Evolutionary conservation across 2,888 invertebrate genomes (phyloP).

Genomic region (Aquatica leii): DNA sequence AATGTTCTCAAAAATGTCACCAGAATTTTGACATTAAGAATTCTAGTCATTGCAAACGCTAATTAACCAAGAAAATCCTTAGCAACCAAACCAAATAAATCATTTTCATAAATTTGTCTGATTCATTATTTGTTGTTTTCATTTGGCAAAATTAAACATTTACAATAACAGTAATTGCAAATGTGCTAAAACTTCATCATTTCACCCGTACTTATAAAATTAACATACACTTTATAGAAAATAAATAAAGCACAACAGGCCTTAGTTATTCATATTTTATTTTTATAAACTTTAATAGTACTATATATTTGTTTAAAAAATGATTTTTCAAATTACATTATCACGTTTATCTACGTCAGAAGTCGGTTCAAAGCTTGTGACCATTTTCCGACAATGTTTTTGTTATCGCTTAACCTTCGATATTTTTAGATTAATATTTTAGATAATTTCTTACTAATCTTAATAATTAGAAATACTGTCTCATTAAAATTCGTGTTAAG

Average conservation of each 20-base stretch:
- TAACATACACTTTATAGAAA: conserved; percentile 3
- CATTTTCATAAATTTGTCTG: neutral
- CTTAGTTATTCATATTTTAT: neutral
- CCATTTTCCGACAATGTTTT: neutral
- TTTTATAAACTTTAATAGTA: neutral
- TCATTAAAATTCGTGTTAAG: neutral
- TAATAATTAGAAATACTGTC: neutral
- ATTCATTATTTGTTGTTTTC: conserved; percentile 4
- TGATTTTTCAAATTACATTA: neutral
- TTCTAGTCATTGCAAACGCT: neutral
- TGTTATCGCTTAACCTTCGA: too few species aligned
- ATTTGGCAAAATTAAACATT: neutral
- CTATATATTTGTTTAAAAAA: neutral
- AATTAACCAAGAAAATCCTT: neutral
- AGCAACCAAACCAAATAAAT: neutral
- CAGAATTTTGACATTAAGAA: neutral
- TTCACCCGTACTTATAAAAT: neutral
- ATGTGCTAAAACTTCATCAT: conserved; percentile 3
- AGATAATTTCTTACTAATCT: neutral
- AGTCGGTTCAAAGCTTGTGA: neutral
- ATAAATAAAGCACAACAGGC: conserved; percentile 2
- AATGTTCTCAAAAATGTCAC: neutral
- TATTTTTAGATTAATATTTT: neutral
- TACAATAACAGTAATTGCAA: neutral
- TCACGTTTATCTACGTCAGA: neutral